Evolutionary conservation across 2,888 invertebrate genomes (phyloP), one percentile per base, ranked within the genome.

Genomic region (Pediacus dermestoides): DNA sequence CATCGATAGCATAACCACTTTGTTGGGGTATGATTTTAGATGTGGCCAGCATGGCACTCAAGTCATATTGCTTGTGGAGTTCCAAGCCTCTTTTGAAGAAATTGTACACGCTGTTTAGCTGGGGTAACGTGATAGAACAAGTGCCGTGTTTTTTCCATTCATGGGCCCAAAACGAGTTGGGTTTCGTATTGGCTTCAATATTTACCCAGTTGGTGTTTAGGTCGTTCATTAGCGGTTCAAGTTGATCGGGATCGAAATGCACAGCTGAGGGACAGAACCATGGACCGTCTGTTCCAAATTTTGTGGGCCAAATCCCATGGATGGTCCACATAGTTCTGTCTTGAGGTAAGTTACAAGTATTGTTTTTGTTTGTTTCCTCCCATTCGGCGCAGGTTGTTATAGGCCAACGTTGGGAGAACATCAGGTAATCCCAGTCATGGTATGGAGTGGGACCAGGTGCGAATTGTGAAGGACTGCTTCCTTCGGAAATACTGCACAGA

Each of bases 71-170:
- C 21, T 75, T 64, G 2, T 78, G 70, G 74, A 81, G 79, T 1
- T 70, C 58, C 2, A 88, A 58, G 0, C 83, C 86, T 46, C 76
- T 71, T 0, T 67, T 61, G 57, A 88, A 88, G 62, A 85, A 88
- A 55, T 82, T 82, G 0, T 72, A 53, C 55, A 87, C 82, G 10
- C 74, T 74, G 48, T 77, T 71, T 0, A 88, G 60, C 2, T 66
- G 52, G 1, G 76, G 70, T 2, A 85, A 46, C 2, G 65, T 49
- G 1, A 77, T 73, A 1, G 88, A 84, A 60, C 89, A 89, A 0
- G 88, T 87, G 2, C 89, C 89, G 61, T 89, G 89, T 57, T 89
- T 89, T 1, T 71, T 63, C 88, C 88, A 89, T 64, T 89, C 89
- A 57, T 89, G 88, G 39, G 78, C 71, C 88, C 88, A 88, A 12